These are phyloP conservation scores for Atopsyche davidsoni DNA, from an alignment of 1,140 invertebrate genomes.

Conservation along the genomic window DNA sequence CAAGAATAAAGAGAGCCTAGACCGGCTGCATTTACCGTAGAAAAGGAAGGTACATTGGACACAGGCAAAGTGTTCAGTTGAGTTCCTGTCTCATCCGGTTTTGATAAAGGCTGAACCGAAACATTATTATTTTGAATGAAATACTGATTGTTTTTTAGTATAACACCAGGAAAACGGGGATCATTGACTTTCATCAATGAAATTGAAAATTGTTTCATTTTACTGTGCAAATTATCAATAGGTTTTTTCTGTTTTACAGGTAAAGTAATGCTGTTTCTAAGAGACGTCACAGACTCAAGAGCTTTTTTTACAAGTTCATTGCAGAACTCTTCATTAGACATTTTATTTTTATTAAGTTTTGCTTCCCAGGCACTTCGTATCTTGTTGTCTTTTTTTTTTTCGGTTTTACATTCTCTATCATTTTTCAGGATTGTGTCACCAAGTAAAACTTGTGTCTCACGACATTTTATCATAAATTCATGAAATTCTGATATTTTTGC, in stretches of 20 bases:
- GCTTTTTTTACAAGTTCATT: constrained; percentile 44
- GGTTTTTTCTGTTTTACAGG: background rate
- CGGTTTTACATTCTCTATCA: constrained; percentile 31
- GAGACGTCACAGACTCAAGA: constrained; percentile 31
- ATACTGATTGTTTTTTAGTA: background rate
- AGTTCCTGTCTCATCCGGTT: too few species aligned
- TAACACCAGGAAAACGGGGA: background rate
- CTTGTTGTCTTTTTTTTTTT: constrained; percentile 33
- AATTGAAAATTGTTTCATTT: constrained; percentile 9
- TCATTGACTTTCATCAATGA: constrained; percentile 10
- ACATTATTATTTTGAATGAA: background rate
- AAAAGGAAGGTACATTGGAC: too few species aligned
- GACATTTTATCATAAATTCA: constrained; percentile 46
- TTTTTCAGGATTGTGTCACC: constrained; percentile 33
- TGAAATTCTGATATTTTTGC: constrained; percentile 45
- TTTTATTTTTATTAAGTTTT: constrained; percentile 41
- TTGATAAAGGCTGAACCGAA: too few species aligned
- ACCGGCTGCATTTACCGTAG: constrained; percentile 2
- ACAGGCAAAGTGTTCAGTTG: too few species aligned
- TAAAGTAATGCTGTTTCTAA: background rate
- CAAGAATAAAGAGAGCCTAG: constrained; percentile 14
- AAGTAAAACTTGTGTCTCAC: constrained; percentile 42
- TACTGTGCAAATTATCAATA: too few species aligned
- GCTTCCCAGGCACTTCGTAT: constrained; percentile 39
- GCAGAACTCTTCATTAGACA: constrained; percentile 46